A percentile compares a stretch with the other conserved stretches of the same genome.
These are phyloP conservation scores for Busseola fusca DNA, from an alignment of 2,888 invertebrate species.

Conservation along the genomic window DNA sequence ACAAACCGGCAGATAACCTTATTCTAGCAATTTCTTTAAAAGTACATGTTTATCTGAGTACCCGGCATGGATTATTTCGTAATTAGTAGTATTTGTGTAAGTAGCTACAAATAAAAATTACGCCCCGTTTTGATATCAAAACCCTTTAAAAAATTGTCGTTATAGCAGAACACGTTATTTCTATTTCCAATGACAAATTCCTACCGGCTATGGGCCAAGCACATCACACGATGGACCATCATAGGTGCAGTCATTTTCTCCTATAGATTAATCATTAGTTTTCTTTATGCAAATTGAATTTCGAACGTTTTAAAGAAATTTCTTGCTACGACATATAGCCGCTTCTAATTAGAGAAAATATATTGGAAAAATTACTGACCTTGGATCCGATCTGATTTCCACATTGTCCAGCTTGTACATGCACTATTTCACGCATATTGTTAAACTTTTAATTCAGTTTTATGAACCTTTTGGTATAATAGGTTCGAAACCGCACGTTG, in stretches of 20 bases:
- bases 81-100: slow-evolving; percentile 21
- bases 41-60: background rate
- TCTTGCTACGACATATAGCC: slow-evolving; percentile 2
- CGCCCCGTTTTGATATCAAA: slow-evolving; percentile 14
- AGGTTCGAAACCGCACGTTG: slow-evolving; percentile 51
- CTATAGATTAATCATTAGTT: background rate
- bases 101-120: slow-evolving; percentile 29
- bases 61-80: slow-evolving; percentile 26
- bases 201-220: slow-evolving; percentile 1
- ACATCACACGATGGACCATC: slow-evolving; percentile 27
- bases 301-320: slow-evolving; percentile 11
- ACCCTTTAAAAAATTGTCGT: slow-evolving; percentile 16
- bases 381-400: slow-evolving; percentile 98
- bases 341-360: slow-evolving; percentile 24
- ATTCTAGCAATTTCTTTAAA: slow-evolving; percentile 11
- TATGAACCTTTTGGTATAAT: slow-evolving; percentile 31
- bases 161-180: background rate
- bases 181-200: slow-evolving; percentile 4
- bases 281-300: slow-evolving; percentile 32
- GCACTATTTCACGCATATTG: slow-evolving; percentile 97
- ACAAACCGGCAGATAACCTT: slow-evolving; percentile 13
- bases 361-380: slow-evolving; percentile 82
- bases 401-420: slow-evolving; percentile 97
- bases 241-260: slow-evolving; percentile 11
- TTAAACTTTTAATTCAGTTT: slow-evolving; percentile 22